A percentile compares a stretch with the other conserved stretches of the same genome.
Conservation (phyloP, 2,113 vertebrate species). For the Rhinogobius similis region DNA sequence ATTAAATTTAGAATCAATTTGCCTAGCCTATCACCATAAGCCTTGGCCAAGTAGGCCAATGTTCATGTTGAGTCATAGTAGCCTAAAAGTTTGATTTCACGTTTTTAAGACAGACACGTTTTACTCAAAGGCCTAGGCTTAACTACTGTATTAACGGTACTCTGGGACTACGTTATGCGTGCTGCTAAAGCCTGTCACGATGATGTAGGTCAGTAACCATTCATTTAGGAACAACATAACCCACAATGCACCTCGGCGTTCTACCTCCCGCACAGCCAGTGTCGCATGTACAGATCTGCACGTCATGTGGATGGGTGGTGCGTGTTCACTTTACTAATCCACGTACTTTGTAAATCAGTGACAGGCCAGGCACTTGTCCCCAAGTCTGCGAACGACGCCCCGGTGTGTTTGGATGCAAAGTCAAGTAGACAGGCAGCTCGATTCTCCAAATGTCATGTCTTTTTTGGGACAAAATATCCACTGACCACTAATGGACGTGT, state of each 20-base stretch:
- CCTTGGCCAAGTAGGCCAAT: not conserved
- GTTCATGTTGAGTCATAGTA: not conserved
- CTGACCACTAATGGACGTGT: conserved; percentile 33
- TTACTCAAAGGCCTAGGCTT: not conserved
- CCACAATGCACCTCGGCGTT: conserved; percentile 63
- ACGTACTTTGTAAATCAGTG: conserved; percentile 28
- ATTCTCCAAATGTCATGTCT: conserved; percentile 56
- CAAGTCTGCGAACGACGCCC: conserved; percentile 37
- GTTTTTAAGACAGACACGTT: not conserved
- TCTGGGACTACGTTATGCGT: not conserved
- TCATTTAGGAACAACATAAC: conserved; percentile 59
- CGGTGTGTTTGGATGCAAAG: conserved; percentile 79
- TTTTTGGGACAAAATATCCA: conserved; percentile 35
- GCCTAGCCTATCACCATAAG: too few species aligned
- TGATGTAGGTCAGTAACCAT: conserved; percentile 63
- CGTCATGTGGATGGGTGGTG: not conserved
- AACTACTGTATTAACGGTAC: too few species aligned
- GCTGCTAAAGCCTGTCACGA: not conserved
- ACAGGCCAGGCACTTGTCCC: conserved; percentile 17
- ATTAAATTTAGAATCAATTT: not conserved
- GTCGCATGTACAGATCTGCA: conserved; percentile 25
- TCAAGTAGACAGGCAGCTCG: conserved; percentile 78
- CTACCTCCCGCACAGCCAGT: conserved; percentile 47
- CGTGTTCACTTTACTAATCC: conserved; percentile 14
- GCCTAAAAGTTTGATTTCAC: not conserved